Conservation (phyloP, 2,113 vertebrate species). For the Uropsilus gracilis region DNA sequence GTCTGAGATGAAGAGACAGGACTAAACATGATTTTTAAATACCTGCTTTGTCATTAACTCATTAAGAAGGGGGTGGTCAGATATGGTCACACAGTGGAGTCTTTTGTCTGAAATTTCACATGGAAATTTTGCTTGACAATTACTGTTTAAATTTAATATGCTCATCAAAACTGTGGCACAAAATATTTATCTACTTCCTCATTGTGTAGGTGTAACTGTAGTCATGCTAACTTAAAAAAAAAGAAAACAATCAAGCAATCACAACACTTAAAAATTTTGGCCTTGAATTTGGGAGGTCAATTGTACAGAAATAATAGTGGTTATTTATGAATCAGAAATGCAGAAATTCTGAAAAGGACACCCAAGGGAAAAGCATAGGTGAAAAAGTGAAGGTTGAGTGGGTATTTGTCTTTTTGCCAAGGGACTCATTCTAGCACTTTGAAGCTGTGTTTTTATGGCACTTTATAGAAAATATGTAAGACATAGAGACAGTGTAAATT, state of each 20-base stretch:
- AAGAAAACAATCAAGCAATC: not conserved
- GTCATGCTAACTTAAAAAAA: conserved; percentile 38
- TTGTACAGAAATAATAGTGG: not conserved
- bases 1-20: not conserved
- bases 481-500: not conserved
- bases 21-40: conserved; percentile 35
- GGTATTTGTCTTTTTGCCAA: conserved; percentile 11
- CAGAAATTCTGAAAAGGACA: not conserved
- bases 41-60: not conserved
- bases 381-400: not conserved
- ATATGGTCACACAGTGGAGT: conserved; percentile 20
- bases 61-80: not conserved
- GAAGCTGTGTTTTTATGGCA: not conserved
- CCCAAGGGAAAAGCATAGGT: not conserved
- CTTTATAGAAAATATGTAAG: not conserved
- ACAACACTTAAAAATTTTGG: conserved; percentile 1
- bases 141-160: not conserved
- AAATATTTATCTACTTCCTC: conserved; percentile 55
- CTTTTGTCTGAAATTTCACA: conserved; percentile 21
- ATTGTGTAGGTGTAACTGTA: not conserved
- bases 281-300: conserved; percentile 10
- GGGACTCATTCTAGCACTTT: not conserved
- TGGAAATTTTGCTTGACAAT: conserved; percentile 45
- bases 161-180: not conserved
- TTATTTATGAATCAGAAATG: conserved; percentile 17